Evolutionary conservation across 2,888 invertebrate genomes (phyloP), one percentile per base, ranked within the genome.

Genomic region (Candidula unifasciata): DNA sequence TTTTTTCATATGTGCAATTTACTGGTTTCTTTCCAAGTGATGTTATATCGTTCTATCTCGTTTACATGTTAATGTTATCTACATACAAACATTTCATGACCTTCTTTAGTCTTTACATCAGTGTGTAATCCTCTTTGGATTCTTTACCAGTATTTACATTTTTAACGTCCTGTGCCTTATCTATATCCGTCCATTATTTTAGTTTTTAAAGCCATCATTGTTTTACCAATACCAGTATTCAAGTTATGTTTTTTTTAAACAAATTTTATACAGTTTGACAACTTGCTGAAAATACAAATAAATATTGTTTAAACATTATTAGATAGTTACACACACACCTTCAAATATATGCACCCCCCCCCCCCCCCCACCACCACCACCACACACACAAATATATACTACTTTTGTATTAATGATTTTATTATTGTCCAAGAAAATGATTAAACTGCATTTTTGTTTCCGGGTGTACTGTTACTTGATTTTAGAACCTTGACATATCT

Each of bases 121-220:
- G 6, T 44, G 44, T 44, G 6, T 44, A 44, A 6, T 44, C 44
- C 13, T 6, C 13, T 44, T 44, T 44, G 13, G 6, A 44, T 44
- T 44, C 44, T 44, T 10, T 44, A 44, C 2, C 1, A 10, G 16
- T 57, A 30, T 24, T 2, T 76, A 35, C 64, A 64, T 64, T n/a
- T n/a, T n/a, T n/a, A n/a, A n/a, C n/a, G n/a, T n/a, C n/a, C 79
- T 66, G 80, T 86, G 87, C 88, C 88, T 86, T 87, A 87, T 89
- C 88, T 85, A 83, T 85, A 86, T 88, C 89, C 89, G 89, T 89
- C 86, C 86, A 84, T 77, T 35, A 69, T 74, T 79, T 21, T 64
- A 64, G 2, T 60, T 64, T 37, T 35, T n/a, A 27, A 60, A 37
- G 18, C 35, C 54, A 54, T 60, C n/a, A 37, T 78, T 27, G 10